Evolutionary conservation across 2,888 invertebrate species (phyloP).

Genomic region (Chelonus formosanus): DNA sequence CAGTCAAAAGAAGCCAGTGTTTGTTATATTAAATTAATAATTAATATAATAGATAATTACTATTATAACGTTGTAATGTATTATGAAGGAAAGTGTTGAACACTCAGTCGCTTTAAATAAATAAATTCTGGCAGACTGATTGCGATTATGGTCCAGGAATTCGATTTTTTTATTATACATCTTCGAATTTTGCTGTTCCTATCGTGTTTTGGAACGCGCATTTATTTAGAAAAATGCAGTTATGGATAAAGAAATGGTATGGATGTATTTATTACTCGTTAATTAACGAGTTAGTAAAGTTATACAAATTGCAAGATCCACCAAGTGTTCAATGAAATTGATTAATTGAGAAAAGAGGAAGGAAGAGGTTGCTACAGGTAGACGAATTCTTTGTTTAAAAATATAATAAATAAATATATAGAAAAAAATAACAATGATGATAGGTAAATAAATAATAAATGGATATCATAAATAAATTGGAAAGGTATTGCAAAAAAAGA

Average conservation of each 20-base stretch:
- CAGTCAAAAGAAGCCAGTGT: too few species aligned
- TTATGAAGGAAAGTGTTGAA: conserved; percentile 33
- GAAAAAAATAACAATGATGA: conserved; percentile 10
- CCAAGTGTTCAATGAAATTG: conserved; percentile 59
- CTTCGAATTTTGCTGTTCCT: too few species aligned
- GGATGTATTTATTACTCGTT: conserved; percentile 9
- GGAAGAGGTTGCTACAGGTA: not conserved
- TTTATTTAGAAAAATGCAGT: too few species aligned
- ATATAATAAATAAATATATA: not conserved
- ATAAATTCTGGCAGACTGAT: conserved; percentile 1
- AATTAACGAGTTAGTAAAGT: conserved; percentile 26
- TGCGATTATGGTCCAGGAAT: too few species aligned
- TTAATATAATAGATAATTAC: conserved; percentile 10
- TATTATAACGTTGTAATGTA: conserved; percentile 19
- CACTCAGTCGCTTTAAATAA: conserved; percentile 5
- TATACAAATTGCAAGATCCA: conserved; percentile 50
- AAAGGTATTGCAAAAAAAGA: too few species aligned
- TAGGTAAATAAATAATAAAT: conserved; percentile 5
- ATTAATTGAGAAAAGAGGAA: conserved; percentile 3
- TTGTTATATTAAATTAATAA: not conserved
- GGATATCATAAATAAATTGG: too few species aligned
- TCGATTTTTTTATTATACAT: too few species aligned
- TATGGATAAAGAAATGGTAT: too few species aligned
- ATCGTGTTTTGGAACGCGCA: too few species aligned
- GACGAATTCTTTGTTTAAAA: too few species aligned